Conservation (phyloP, 2,113 vertebrate genomes). For the Gallinago media region DNA sequence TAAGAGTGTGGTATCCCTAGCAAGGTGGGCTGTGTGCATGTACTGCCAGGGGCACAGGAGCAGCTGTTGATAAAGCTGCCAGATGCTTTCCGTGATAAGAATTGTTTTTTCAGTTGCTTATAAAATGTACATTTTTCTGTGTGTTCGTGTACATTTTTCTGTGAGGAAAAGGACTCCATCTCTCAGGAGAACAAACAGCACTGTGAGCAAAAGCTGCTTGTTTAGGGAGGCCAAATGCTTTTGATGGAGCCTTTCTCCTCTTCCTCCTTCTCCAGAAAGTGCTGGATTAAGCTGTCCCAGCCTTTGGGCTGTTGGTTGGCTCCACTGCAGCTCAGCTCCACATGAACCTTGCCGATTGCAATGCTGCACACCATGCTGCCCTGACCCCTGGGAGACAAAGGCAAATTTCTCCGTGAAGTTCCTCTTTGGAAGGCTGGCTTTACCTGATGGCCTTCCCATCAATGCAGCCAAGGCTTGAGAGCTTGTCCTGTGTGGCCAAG, state of each 20-base stretch:
- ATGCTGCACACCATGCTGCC: accelerated
- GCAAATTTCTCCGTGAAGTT: not conserved
- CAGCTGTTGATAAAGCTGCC: not conserved
- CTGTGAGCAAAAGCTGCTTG: not conserved
- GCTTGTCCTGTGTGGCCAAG: not conserved
- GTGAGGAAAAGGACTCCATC: not conserved
- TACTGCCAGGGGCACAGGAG: not conserved
- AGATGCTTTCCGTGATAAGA: not conserved
- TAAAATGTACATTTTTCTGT: not conserved
- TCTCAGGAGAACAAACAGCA: not conserved
- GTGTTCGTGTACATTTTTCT: not conserved
- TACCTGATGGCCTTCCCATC: not conserved
- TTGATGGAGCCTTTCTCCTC: not conserved
- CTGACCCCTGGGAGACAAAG: not conserved
- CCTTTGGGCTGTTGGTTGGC: not conserved
- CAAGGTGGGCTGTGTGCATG: not conserved
- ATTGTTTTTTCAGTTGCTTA: not conserved
- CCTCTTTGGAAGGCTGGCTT: not conserved
- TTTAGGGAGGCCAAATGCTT: not conserved
- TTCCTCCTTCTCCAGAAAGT: not conserved
- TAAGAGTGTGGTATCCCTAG: not conserved
- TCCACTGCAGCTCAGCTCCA: not conserved
- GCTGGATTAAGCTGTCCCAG: not conserved
- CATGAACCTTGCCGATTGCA: not conserved
- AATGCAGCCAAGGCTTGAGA: accelerated